These are phyloP conservation scores for Alethe diademata DNA, from an alignment of 2,113 vertebrate species.

Conservation along the genomic window DNA sequence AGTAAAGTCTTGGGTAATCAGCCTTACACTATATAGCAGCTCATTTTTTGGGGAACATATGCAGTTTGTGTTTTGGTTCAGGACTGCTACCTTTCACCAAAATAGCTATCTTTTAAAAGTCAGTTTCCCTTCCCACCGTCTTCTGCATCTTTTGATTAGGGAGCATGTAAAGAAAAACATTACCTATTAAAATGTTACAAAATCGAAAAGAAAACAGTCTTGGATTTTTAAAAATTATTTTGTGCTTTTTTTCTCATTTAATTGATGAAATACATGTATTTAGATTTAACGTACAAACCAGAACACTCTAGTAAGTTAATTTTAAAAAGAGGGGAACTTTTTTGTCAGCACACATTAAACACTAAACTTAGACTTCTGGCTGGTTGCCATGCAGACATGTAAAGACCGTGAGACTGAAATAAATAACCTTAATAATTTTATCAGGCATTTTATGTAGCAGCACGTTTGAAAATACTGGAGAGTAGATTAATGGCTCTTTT, in stretches of 20 bases:
- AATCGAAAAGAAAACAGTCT: background rate
- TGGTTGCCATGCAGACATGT: constrained; percentile 18
- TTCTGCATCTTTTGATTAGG: background rate
- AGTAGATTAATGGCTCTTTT: constrained; percentile 12
- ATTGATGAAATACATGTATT: background rate
- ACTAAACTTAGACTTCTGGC: background rate
- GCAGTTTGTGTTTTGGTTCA: background rate
- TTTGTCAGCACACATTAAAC: background rate
- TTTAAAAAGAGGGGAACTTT: background rate
- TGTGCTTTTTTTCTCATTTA: background rate
- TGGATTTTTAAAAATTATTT: background rate
- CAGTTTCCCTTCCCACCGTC: background rate
- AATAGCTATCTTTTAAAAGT: background rate
- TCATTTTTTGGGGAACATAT: background rate
- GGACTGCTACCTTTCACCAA: background rate
- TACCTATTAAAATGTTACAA: background rate
- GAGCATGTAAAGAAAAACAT: background rate
- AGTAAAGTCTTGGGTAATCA: background rate
- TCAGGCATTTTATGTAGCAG: constrained; percentile 22
- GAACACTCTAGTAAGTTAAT: background rate
- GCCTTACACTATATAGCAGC: background rate
- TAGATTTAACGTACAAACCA: background rate
- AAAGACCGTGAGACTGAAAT: constrained; percentile 39
- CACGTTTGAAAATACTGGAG: constrained; percentile 43
- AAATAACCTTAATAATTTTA: constrained; percentile 55